Conservation (phyloP, 2,888 invertebrate species). For the Dicycla oo region DNA sequence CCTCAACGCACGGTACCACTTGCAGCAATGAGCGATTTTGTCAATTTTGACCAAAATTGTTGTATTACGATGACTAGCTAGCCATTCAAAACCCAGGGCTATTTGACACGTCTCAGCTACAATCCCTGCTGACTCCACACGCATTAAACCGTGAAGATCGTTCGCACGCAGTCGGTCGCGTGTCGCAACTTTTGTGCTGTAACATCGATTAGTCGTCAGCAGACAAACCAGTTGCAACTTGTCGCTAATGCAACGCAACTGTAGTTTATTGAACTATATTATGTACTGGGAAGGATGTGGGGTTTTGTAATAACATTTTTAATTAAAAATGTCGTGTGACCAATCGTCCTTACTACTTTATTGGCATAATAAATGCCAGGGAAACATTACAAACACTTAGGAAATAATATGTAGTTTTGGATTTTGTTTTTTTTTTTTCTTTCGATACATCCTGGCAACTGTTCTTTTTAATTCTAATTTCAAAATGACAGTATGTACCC, state of each 20-base stretch:
- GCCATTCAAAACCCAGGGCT: too few species aligned
- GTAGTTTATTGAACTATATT: conserved; percentile 58
- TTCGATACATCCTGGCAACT: neutral
- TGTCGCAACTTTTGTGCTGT: conserved; percentile 60
- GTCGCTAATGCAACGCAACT: conserved; percentile 54
- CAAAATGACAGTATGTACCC: neutral
- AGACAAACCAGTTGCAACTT: conserved; percentile 61
- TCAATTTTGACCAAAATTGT: too few species aligned
- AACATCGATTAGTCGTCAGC: conserved; percentile 59
- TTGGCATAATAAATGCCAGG: neutral
- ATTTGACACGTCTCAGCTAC: neutral
- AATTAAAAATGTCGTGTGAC: neutral
- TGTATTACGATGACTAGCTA: too few species aligned
- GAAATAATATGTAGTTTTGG: too few species aligned
- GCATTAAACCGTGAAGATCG: conserved; percentile 34
- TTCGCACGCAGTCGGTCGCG: conserved; percentile 33
- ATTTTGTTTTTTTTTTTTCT: neutral
- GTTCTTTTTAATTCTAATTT: neutral
- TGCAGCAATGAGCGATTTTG: too few species aligned
- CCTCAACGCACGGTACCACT: too few species aligned
- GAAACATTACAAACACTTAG: too few species aligned
- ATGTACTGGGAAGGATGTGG: neutral
- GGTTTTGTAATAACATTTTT: neutral
- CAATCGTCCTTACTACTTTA: neutral
- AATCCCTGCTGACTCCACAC: conserved; percentile 3